phyloP scores from a whole-genome alignment of 1,140 invertebrate genomes.

The Spodoptera litura region DNA sequence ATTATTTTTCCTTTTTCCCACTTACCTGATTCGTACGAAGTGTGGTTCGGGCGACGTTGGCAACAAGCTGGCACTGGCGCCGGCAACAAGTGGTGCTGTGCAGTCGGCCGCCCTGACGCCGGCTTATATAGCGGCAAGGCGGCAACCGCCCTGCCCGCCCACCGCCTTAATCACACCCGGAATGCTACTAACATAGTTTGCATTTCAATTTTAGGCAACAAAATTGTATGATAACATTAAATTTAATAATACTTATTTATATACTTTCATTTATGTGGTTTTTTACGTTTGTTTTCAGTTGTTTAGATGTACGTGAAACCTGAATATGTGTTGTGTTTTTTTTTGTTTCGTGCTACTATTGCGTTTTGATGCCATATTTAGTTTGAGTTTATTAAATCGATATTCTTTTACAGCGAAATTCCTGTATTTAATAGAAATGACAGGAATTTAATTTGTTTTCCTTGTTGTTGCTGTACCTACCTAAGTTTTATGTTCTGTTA shows the following conservation, averaged over 20 bases:
- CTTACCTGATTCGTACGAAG: slow-evolving; percentile 63
- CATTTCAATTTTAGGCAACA: slow-evolving; percentile 72
- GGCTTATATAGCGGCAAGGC: slow-evolving; percentile 69
- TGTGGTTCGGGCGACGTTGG: slow-evolving; percentile 53
- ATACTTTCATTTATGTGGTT: slow-evolving; percentile 9
- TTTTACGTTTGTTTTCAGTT: slow-evolving; percentile 5
- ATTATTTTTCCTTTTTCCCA: slow-evolving; percentile 20
- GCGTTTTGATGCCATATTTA: no score
- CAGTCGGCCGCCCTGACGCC: slow-evolving; percentile 64
- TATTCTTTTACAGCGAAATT: no score
- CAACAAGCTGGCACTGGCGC: slow-evolving; percentile 57
- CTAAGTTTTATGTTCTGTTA: no score
- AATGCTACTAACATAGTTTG: slow-evolving; percentile 74
- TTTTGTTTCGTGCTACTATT: no score
- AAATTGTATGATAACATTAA: slow-evolving; percentile 59
- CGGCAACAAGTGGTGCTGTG: slow-evolving; percentile 78
- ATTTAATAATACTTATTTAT: slow-evolving; percentile 51
- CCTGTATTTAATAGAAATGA: no score
- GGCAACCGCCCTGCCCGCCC: slow-evolving; percentile 67
- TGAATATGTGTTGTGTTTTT: not conserved
- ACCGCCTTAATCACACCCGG: slow-evolving; percentile 60
- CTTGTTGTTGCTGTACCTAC: no score
- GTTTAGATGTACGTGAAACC: not conserved
- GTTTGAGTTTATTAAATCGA: no score
- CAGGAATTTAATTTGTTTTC: no score